Percentiles rank a stretch among this genome's conserved stretches.
Evolutionary conservation across 2,113 vertebrate genomes (phyloP).

Genomic region (Vulpes vulpes): DNA sequence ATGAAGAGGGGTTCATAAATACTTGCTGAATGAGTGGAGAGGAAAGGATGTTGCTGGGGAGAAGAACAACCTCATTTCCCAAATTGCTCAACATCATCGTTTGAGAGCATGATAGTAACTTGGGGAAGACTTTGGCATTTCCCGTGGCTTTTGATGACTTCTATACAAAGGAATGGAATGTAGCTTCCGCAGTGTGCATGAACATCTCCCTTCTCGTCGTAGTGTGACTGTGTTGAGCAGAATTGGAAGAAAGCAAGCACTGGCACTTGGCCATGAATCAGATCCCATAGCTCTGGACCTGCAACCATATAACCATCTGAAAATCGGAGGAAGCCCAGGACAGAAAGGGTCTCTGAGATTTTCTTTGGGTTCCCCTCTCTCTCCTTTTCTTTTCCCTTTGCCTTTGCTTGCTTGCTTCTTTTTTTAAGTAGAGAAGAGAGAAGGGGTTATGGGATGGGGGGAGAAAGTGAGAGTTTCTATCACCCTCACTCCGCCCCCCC

Average conservation of each 20-base stretch:
- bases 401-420: neutral
- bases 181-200: neutral
- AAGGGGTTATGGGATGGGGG: neutral
- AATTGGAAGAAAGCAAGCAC: neutral
- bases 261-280: neutral
- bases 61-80: neutral
- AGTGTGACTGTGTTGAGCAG: neutral
- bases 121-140: conserved; percentile 30
- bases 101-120: neutral
- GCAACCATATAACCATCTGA: neutral
- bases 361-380: neutral
- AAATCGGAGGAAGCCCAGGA: neutral
- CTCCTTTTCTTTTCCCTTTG: neutral
- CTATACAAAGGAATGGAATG: conserved; percentile 6
- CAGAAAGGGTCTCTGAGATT: neutral
- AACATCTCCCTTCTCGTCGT: neutral
- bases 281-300: neutral
- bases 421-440: neutral
- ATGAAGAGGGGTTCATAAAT: neutral
- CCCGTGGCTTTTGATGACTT: conserved; percentile 47
- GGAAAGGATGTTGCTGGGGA: neutral
- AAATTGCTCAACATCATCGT: conserved; percentile 36
- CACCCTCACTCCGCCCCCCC: fast-evolving
- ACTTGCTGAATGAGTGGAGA: neutral
- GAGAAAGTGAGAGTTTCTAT: neutral